Evolutionary conservation across 1,140 invertebrate genomes (phyloP), one percentile per base, ranked within the genome.

Genomic region (Atta texana): DNA sequence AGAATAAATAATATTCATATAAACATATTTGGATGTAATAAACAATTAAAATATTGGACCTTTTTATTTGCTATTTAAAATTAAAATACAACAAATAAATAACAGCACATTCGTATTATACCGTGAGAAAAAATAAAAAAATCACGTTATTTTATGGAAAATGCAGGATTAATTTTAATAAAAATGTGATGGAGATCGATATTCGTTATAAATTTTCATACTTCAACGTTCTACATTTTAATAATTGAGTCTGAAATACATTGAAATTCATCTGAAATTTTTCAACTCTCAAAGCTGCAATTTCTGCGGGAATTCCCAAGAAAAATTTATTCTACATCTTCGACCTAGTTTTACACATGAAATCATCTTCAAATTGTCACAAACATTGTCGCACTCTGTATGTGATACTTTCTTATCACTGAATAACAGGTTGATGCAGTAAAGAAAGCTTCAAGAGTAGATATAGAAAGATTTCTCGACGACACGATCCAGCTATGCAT

Each of bases 1-100:
- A 21, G 10, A 44, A 39, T 24, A 44, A 76, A 63, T 61, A 7
- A 53, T 18, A 3, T 18, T 44, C 24, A 10, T 39, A 8, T 66
- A 55, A 77, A 28, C 63, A 64, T 64, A 49, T 63, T 49, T 31
- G 16, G 0, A 78, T 7, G 34, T 34, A 63, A 51, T 44, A 77
- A 44, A 24, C 16, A n/a, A 69, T 7, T 49, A 49, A 69, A 49
- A 69, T 49, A 66, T 16, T 39, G 3, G 3, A n/a, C 12, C 5
- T 18, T 63, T 63, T 24, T 31, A 63, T 28, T 0, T 44, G 21
- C 16, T 4, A 63, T 39, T 63, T 61, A 63, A 77, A 63, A 49
- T 57, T 3, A 31, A 72, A 53, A 55, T 72, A 72, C 6, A 53
- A 72, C 39, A 34, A 74, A 34, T 57, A 55, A 31, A 57, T 34